Percentiles rank a stretch among this genome's conserved stretches.
Conservation (phyloP, 2,113 vertebrate genomes). For the Menura novaehollandiae region DNA sequence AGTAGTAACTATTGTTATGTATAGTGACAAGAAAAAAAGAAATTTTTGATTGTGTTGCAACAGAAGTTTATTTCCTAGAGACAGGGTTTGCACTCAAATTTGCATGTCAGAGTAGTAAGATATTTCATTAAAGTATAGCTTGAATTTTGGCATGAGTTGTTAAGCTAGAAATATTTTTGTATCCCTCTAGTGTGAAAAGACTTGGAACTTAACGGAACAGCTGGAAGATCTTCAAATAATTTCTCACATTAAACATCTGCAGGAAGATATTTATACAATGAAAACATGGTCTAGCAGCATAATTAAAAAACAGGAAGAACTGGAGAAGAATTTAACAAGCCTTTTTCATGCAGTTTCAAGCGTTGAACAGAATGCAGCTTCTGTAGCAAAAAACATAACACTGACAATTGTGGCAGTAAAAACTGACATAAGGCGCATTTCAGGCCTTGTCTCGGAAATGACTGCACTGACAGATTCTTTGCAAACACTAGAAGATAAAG, state of each 20-base stretch:
- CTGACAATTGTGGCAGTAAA: conserved; percentile 79
- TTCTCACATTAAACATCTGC: conserved; percentile 73
- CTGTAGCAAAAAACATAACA: conserved; percentile 74
- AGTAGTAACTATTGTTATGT: neutral
- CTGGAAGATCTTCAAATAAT: conserved; percentile 68
- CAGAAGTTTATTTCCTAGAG: neutral
- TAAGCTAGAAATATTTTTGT: conserved; percentile 52
- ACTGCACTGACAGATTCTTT: conserved; percentile 75
- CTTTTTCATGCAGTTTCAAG: conserved; percentile 75
- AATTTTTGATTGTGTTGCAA: neutral
- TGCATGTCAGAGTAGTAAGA: neutral
- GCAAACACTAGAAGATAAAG: conserved; percentile 76
- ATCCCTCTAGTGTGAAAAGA: conserved; percentile 79
- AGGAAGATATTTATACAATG: conserved; percentile 74
- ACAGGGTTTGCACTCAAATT: neutral
- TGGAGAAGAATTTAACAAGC: conserved; percentile 74
- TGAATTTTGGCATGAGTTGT: neutral
- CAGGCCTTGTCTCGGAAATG: conserved; percentile 83
- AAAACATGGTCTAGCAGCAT: conserved; percentile 74
- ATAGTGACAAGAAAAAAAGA: neutral
- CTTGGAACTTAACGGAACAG: conserved; percentile 71
- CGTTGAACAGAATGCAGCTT: conserved; percentile 73
- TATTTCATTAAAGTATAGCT: neutral
- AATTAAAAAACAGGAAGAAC: conserved; percentile 66
- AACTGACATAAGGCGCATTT: conserved; percentile 90